Conservation (phyloP, 2,113 vertebrate species). For the Xiphophorus maculatus region DNA sequence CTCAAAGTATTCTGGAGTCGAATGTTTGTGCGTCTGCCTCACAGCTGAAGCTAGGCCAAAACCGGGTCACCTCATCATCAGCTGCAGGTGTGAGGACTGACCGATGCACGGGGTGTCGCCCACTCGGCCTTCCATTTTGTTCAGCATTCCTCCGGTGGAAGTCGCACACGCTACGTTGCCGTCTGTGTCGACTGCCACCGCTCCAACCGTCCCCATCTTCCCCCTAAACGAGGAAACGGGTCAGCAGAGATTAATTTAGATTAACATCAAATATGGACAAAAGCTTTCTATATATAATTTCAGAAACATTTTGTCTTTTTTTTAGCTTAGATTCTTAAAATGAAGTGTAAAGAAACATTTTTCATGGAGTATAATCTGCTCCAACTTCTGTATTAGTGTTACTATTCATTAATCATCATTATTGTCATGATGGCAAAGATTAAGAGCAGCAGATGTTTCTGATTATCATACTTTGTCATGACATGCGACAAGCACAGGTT, state of each 20-base stretch:
- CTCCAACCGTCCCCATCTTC: constrained; percentile 86
- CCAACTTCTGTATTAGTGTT: no score
- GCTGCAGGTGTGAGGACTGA: constrained; percentile 55
- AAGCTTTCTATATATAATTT: no score
- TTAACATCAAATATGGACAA: no score
- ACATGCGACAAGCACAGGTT: no score
- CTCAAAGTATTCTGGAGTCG: no score
- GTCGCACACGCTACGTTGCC: constrained; percentile 85
- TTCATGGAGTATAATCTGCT: neutral
- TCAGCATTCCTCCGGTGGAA: constrained; percentile 85
- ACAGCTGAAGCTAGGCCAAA: neutral
- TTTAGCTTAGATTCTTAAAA: neutral
- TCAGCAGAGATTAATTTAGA: no score
- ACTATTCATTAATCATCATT: neutral
- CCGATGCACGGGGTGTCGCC: constrained; percentile 86
- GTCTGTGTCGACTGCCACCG: constrained; percentile 83
- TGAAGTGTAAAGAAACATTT: neutral
- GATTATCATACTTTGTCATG: neutral
- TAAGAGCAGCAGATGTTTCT: neutral
- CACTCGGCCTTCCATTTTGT: constrained; percentile 86
- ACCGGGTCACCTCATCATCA: neutral
- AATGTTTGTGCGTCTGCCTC: no score
- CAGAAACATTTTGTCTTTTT: neutral
- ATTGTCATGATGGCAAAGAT: neutral
- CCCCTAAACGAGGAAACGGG: constrained; percentile 73